Evolutionary conservation across 2,797 vertebrate genomes (phyloP).

Genomic region (Trachurus trachurus): DNA sequence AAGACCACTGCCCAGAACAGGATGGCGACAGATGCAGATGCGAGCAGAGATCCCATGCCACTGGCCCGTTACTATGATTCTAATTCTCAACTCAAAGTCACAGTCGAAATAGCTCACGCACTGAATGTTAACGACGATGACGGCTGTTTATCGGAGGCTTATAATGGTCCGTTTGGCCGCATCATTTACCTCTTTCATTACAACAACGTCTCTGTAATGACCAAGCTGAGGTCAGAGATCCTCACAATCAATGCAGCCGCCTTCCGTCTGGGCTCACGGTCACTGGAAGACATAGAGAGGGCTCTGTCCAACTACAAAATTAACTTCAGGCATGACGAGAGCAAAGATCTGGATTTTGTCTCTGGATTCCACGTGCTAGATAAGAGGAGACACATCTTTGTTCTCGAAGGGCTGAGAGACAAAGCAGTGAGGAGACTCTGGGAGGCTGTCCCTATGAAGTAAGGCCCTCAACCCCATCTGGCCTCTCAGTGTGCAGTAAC

Average conservation of each 20-base stretch:
- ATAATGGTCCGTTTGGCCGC: conserved; percentile 77
- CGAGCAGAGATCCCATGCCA: conserved; percentile 55
- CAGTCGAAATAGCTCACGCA: conserved; percentile 83
- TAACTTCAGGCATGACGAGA: conserved; percentile 62
- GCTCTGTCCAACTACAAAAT: conserved; percentile 76
- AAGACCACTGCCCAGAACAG: conserved; percentile 15
- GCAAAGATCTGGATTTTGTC: conserved; percentile 83
- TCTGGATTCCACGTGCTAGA: conserved; percentile 91
- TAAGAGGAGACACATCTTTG: conserved; percentile 83
- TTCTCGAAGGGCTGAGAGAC: conserved; percentile 89
- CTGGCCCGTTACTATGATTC: conserved; percentile 84
- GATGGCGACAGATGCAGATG: conserved; percentile 20
- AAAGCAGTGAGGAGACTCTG: conserved; percentile 86
- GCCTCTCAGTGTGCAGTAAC: not conserved
- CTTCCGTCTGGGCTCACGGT: conserved; percentile 72
- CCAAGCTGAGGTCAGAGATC: conserved; percentile 82
- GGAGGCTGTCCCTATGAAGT: conserved; percentile 86
- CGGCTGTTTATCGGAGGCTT: not conserved
- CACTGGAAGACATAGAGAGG: conserved; percentile 54
- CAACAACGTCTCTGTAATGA: conserved; percentile 65
- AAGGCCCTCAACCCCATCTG: conserved; percentile 54
- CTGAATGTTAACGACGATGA: conserved; percentile 37
- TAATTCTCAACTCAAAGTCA: conserved; percentile 86
- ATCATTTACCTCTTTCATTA: conserved; percentile 85
- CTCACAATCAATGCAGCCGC: conserved; percentile 83